Evolutionary conservation across 2,113 vertebrate genomes (phyloP), one percentile per base, ranked within the genome.

Genomic region (Tamias sibiricus): DNA sequence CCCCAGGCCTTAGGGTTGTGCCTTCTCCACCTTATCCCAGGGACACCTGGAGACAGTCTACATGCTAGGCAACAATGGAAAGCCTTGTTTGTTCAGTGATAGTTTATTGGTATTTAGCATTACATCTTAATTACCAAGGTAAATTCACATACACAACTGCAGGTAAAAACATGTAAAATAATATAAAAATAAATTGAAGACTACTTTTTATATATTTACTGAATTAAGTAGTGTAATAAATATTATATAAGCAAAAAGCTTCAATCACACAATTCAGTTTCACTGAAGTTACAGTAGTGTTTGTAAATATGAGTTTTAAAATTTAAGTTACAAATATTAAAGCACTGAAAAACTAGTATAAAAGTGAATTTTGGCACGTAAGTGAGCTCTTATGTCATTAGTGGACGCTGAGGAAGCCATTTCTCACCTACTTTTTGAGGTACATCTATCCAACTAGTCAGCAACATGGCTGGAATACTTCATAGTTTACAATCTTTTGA

Each of bases 201-300:
- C 98, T 99, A 80, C 97, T 98, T 98, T 49, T 98, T 95, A 98
- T 98, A 98, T 98, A 98, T 99, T 98, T 98, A 99, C 99, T 99
- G 99, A 98, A 98, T 99, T 99, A 97, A 98, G 98, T 98, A 90
- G 98, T 99, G 98, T 99, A 99, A 99, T 99, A 99, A 99, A 99
- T 99, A 99, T 98, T 98, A 99, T 96, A 99, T 97, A 98, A 98
- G 98, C 99, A 99, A 99, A 98, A 99, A 99, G 99, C 99, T 99
- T 99, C 99, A 99, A 99, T 99, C 99, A 99, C 99, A 99, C 99
- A 96, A 97, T 98, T 99, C 99, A 99, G 99, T 98, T 98, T 99
- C 99, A 99, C 99, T 99, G 98, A 99, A 99, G 99, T 99, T 99
- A 99, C 99, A 99, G 99, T 99, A 99, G 99, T 98, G 98, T 99